These are phyloP conservation scores for Seriola quinqueradiata DNA, from an alignment of 2,113 vertebrate species.

Conservation along the genomic window DNA sequence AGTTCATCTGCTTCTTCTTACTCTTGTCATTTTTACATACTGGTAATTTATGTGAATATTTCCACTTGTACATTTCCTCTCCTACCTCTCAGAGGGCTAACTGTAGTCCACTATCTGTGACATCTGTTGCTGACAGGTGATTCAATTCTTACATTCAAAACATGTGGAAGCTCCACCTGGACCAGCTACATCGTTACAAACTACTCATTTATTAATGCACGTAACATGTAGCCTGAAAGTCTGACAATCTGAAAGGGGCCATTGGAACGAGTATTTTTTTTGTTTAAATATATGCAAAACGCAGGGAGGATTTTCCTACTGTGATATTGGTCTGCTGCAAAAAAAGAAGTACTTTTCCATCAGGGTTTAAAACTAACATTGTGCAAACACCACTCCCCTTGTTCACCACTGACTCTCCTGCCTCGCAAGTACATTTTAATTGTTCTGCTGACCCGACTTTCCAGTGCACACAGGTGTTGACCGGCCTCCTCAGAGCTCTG, in stretches of 20 bases:
- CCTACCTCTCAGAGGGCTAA: neutral
- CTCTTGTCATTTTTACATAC: neutral
- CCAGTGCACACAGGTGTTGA: conserved; percentile 31
- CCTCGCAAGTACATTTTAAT: conserved; percentile 6
- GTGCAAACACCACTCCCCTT: neutral
- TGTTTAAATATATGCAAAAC: neutral
- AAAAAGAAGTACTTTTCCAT: neutral
- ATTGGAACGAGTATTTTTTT: neutral
- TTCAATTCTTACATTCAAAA: neutral
- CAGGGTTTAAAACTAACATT: neutral
- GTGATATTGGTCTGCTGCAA: too few species aligned
- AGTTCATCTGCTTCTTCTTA: neutral
- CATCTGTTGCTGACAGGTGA: neutral
- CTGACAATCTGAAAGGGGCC: neutral
- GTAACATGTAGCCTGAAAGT: neutral
- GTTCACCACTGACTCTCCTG: neutral
- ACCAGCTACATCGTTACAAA: neutral
- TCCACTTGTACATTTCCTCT: neutral
- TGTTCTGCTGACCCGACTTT: conserved; percentile 8
- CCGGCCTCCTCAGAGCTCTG: conserved; percentile 9
- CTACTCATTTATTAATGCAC: neutral
- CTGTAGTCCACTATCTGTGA: neutral
- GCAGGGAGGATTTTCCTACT: neutral
- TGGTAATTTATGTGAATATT: neutral
- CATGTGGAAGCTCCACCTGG: neutral